phyloP scores from a whole-genome alignment of 2,888 invertebrate genomes.

The Syrphus vitripennis region DNA sequence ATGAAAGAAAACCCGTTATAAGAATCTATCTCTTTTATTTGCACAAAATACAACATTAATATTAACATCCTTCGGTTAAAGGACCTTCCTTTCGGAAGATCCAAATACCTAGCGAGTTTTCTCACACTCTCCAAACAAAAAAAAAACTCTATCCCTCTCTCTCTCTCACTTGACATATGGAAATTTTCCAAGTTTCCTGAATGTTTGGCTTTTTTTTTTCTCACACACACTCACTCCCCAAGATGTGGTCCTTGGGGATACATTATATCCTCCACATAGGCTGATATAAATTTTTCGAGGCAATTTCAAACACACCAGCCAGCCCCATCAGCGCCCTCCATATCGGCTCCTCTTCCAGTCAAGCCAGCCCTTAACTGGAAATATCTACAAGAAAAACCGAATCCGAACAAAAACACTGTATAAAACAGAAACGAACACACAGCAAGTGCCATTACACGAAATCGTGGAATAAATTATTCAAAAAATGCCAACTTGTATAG shows the following conservation, averaged over 20 bases:
- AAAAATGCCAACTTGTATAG: slow-evolving; percentile 63
- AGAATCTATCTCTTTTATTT: slow-evolving; percentile 37
- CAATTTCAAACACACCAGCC: slow-evolving; percentile 58
- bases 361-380: background rate
- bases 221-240: slow-evolving; percentile 15
- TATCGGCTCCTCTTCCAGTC: background rate
- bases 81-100: slow-evolving; percentile 2
- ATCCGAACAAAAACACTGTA: slow-evolving; percentile 25
- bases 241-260: slow-evolving; percentile 42
- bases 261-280: slow-evolving; percentile 61
- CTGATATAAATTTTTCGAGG: slow-evolving; percentile 57
- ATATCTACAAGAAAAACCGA: slow-evolving; percentile 31
- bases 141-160: background rate
- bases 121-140: background rate
- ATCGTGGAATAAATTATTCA: slow-evolving; percentile 71
- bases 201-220: background rate
- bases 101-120: background rate
- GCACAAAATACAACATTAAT: slow-evolving; percentile 60
- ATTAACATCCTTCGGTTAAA: slow-evolving; percentile 50
- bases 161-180: slow-evolving; percentile 43
- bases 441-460: slow-evolving; percentile 67
- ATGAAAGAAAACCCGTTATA: slow-evolving; percentile 34
- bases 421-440: slow-evolving; percentile 46
- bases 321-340: slow-evolving; percentile 1
- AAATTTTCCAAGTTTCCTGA: slow-evolving; percentile 28